Evolutionary conservation across 2,113 vertebrate species (phyloP), one percentile per base, ranked within the genome.

Genomic region (Apus apus): DNA sequence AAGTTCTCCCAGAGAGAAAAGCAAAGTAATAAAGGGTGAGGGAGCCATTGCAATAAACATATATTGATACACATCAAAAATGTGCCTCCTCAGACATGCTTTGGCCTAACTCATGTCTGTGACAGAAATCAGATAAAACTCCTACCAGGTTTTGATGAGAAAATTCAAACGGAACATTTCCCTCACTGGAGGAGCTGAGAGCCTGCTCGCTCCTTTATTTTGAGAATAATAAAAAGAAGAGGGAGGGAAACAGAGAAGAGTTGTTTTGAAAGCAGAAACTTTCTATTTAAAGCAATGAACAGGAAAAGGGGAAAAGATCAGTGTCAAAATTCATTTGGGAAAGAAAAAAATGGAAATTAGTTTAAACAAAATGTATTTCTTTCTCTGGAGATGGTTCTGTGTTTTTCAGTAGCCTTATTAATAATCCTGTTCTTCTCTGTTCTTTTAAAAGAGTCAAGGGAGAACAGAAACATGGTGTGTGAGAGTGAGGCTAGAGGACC

Each of bases 351-450:
- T 62, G 72, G 92, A 88, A 93, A 88, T 93, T 3, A 77, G 51
- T 77, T 38, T 45, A 67, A 90, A 70, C 15, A 20, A 29, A 51
- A 64, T 36, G 6, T 57, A 46, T 88, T 81, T 56, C 46, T 67
- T 86, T 70, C 90, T 94, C 67, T 90, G 85, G 94, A 87, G 89
- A 82, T 71, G 50, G 30, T 50, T 50, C 70, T 78, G 22, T 93
- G 81, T 45, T 95, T 89, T 90, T 66, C 92, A 94, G 45, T 57
- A 76, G 90, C 78, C n/a, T 85, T 50, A 54, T 85, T 96, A 91
- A 94, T 58, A 75, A 91, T 62, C 51, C 54, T 82, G 50, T 34
- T 85, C 53, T 50, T 85, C 27, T 51, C 48, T 91, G 34, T 91
- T 50, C 77, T 81, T 46, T 67, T 60, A 11, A 66, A 81, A 27